Evolutionary conservation across 2,797 vertebrate species (phyloP).

Genomic region (Clarias platycephalus): DNA sequence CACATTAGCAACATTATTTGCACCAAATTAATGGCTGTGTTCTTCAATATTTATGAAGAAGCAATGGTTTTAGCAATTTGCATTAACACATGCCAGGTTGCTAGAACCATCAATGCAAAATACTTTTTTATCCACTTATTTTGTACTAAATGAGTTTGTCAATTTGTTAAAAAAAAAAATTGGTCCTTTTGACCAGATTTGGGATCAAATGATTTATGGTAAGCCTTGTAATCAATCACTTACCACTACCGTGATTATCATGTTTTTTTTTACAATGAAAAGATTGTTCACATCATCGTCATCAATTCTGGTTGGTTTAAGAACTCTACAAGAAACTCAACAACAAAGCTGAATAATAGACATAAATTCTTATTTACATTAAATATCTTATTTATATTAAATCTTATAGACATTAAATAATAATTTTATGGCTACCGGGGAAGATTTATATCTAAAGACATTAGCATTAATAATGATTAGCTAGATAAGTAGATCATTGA

Average conservation of each 20-base stretch:
- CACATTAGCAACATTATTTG: conserved; percentile 44
- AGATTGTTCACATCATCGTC: background rate
- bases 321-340: background rate
- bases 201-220: background rate
- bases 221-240: background rate
- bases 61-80: conserved; percentile 12
- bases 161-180: background rate
- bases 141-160: background rate
- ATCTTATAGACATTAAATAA: too few relatives aligned
- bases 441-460: background rate
- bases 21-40: conserved; percentile 35
- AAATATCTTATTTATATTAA: too few relatives aligned
- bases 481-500: background rate
- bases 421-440: background rate
- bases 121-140: background rate
- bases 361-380: background rate
- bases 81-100: conserved; percentile 25
- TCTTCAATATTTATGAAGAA: conserved; percentile 37
- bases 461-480: background rate
- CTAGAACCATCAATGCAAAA: background rate
- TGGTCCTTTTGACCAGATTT: background rate
- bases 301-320: too few relatives aligned
- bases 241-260: background rate
- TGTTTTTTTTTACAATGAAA: background rate
- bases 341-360: background rate